Base-by-base conservation (phyloP, 2,888 invertebrate genomes). In the Macrosoma leucophasiata region DNA sequence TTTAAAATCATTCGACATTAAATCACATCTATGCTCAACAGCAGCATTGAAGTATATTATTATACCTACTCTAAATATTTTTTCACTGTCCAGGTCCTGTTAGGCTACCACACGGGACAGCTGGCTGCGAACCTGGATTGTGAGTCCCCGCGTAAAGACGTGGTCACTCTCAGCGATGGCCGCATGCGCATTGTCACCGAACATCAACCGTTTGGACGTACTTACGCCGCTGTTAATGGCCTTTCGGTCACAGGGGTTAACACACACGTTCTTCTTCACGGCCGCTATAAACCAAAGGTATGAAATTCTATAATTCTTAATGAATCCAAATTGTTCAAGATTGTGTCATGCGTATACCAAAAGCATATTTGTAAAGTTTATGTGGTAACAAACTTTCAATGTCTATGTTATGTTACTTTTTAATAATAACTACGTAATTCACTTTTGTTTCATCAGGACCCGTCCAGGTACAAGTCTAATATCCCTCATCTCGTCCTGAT, bases 61-160 rank as follows among this genome's bases (percentile, higher is more conserved):
- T n/a, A n/a, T n/a, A n/a, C n/a, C n/a, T n/a, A n/a, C n/a, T n/a
- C n/a, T n/a, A n/a, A n/a, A n/a, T n/a, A n/a, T n/a, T n/a, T n/a
- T n/a, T n/a, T n/a, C n/a, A n/a, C n/a, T n/a, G n/a, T n/a, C n/a
- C 86, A 78, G 78, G 71, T 78, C 0, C 41, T 77, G 6, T 75
- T 93, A 19, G 88, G 89, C 0, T 92, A 91, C 76, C 90, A 91
- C 52, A 77, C 75, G 11, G 89, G 89, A 1, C 46, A 75, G 6
- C 78, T 94, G 29, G 92, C 94, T 0, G 89, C 89, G 0, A 94
- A 94, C 65, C 71, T 94, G 9, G 88, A 94, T 61, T 92, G 79
- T 58, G 72, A 84, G 0, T 70, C 58, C 0, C 90, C 93, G 0
- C 74, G 86, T 2, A 62, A 74, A 12, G 86, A 85, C 23, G 48